Percentiles rank a stretch among this genome's conserved stretches.
Conservation (phyloP, 2,113 vertebrate genomes). For the Poeciliopsis retropinna region DNA sequence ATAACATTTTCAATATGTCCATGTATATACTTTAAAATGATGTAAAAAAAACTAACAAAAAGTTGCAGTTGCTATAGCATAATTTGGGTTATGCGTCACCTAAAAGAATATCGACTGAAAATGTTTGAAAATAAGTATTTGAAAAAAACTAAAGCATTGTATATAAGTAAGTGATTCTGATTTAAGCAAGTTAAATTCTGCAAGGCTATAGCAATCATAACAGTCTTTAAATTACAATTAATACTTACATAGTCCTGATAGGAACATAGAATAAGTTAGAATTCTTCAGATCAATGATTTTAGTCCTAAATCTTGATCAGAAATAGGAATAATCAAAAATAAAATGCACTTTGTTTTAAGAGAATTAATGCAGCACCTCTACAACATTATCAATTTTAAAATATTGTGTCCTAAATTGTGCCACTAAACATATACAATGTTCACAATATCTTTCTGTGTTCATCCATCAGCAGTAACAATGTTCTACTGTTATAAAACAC, state of each 20-base stretch:
- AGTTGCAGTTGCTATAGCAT: not conserved
- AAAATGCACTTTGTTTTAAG: not conserved
- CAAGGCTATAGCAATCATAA: not conserved
- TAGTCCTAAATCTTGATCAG: not conserved
- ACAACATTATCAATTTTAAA: not conserved
- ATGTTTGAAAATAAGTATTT: too few relatives aligned
- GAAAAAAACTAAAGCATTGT: too few relatives aligned
- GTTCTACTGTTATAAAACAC: not conserved
- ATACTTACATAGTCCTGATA: not conserved
- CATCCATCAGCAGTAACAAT: not conserved
- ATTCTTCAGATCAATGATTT: not conserved
- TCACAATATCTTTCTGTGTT: not conserved
- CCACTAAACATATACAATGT: not conserved
- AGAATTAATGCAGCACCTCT: conserved; percentile 12
- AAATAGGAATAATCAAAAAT: not conserved
- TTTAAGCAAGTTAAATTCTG: not conserved
- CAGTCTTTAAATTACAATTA: not conserved
- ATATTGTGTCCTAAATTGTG: not conserved
- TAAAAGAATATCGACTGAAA: not conserved
- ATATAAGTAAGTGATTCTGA: not conserved
- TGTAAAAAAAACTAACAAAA: too few relatives aligned
- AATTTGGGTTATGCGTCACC: not conserved
- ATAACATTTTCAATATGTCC: not conserved
- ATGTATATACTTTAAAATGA: not conserved
- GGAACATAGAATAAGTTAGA: not conserved